Conservation (phyloP, 2,888 invertebrate genomes). For the Drosophila fulvimacula region DNA sequence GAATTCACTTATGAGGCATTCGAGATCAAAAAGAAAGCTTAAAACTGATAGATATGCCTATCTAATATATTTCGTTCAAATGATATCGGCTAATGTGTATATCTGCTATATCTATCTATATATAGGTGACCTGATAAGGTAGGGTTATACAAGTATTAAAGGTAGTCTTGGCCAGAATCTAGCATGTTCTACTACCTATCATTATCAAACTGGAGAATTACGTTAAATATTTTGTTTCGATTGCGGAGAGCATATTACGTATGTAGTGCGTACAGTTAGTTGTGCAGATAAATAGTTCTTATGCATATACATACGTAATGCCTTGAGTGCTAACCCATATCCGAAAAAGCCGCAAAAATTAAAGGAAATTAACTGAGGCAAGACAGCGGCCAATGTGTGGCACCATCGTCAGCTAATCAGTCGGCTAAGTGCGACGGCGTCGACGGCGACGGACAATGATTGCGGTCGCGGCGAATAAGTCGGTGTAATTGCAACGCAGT, state of each 20-base stretch:
- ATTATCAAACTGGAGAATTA: conserved; percentile 13
- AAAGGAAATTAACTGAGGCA: conserved; percentile 55
- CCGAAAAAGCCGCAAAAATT: conserved; percentile 65
- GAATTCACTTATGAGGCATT: conserved; percentile 54
- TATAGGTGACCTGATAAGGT: neutral
- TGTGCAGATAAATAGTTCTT: conserved; percentile 25
- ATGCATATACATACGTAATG: neutral
- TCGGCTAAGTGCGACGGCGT: conserved; percentile 41
- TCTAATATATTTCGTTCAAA: neutral
- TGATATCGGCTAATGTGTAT: no score
- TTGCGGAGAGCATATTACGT: conserved; percentile 41
- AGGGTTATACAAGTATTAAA: no score
- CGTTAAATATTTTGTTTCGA: conserved; percentile 45
- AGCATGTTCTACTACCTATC: conserved; percentile 26
- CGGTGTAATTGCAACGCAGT: conserved; percentile 60
- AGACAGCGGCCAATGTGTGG: conserved; percentile 31
- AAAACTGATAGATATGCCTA: neutral
- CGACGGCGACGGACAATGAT: conserved; percentile 28
- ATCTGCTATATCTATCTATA: neutral
- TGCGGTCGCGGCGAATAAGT: conserved; percentile 53
- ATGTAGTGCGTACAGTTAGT: conserved; percentile 48
- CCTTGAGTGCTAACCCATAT: conserved; percentile 48
- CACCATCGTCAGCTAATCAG: conserved; percentile 51
- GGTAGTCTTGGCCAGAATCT: neutral
- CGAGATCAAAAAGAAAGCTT: conserved; percentile 30